Percentiles rank a stretch among this genome's conserved stretches.
Conservation (phyloP, 2,797 vertebrate genomes). For the Dicrostonyx torquatus region DNA sequence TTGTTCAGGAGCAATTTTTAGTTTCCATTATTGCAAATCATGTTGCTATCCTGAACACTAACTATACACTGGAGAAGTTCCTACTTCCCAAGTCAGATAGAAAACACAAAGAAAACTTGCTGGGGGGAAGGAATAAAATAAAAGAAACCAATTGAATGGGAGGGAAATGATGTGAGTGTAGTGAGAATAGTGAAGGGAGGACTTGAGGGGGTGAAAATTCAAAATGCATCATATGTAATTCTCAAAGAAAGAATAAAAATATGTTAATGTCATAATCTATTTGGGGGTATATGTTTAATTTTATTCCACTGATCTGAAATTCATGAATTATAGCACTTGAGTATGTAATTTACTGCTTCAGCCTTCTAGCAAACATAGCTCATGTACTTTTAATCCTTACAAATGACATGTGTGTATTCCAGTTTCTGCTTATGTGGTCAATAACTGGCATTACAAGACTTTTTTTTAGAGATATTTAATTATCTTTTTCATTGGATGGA, state of each 20-base stretch:
- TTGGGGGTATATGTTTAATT: not conserved
- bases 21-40: not conserved
- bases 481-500: not conserved
- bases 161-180: not conserved
- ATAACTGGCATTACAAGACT: not conserved
- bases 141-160: not conserved
- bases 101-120: no score
- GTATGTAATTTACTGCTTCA: not conserved
- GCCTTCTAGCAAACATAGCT: not conserved
- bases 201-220: no score
- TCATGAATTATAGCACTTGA: not conserved
- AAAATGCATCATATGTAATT: not conserved
- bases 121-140: no score
- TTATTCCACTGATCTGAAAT: not conserved
- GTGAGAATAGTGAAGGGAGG: not conserved
- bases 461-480: not conserved
- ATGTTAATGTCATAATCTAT: not conserved
- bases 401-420: not conserved
- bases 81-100: not conserved
- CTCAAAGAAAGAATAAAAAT: not conserved
- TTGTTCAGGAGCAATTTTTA: not conserved
- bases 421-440: not conserved
- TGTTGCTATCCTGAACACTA: not conserved
- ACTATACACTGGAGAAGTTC: no score
- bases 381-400: not conserved